phyloP scores from a whole-genome alignment of 2,797 vertebrate genomes.

The Centroberyx gerrardi region DNA sequence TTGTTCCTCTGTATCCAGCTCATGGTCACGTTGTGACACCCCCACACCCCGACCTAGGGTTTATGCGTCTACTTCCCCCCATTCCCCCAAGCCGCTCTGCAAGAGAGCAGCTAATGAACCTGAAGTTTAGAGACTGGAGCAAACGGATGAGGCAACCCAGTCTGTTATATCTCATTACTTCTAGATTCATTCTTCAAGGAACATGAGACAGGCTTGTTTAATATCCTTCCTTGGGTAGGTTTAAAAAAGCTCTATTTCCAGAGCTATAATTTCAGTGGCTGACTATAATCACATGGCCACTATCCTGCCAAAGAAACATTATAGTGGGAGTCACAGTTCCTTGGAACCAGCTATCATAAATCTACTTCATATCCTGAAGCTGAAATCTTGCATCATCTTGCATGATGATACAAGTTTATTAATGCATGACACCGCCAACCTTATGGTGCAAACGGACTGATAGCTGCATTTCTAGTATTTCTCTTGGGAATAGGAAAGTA shows the following conservation, averaged over 20 bases:
- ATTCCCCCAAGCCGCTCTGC: constrained; percentile 1
- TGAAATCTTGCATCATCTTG: background rate
- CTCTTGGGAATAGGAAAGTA: background rate
- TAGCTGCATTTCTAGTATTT: constrained; percentile 10
- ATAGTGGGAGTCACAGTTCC: background rate
- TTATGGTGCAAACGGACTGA: background rate
- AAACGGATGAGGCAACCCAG: constrained; percentile 52
- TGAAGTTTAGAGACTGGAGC: constrained; percentile 25
- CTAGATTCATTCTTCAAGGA: constrained; percentile 30
- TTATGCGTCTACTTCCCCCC: constrained; percentile 36
- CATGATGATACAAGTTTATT: background rate
- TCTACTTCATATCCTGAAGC: background rate
- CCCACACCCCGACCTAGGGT: constrained; percentile 49
- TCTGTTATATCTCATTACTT: constrained; percentile 18
- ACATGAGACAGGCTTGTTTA: constrained; percentile 3
- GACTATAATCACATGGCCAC: background rate
- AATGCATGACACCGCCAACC: background rate
- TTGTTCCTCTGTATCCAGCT: constrained; percentile 70
- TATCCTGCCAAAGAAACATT: constrained; percentile 18
- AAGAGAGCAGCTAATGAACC: background rate
- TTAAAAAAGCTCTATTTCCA: constrained; percentile 39
- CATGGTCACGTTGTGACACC: constrained; percentile 68
- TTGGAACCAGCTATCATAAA: background rate
- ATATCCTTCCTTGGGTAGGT: constrained; percentile 32
- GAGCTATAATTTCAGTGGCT: constrained; percentile 5